Percentiles rank a stretch among this genome's conserved stretches.
phyloP scores from a whole-genome alignment of 1,140 invertebrate genomes.

The Drosophila bipectinata region DNA sequence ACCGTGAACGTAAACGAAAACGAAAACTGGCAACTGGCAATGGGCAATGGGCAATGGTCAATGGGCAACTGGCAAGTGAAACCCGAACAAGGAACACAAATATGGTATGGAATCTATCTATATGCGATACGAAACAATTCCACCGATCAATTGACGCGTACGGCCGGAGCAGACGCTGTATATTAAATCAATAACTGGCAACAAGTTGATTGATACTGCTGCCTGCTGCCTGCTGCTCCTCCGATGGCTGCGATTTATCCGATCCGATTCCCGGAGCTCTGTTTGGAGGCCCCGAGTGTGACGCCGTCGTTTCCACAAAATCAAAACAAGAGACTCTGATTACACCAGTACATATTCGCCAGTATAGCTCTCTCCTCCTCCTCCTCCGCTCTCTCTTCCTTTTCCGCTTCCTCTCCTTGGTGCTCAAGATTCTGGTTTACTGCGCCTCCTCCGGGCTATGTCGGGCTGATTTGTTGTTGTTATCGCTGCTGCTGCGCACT shows the following conservation, averaged over 20 bases:
- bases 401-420: not conserved
- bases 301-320: conserved; percentile 10
- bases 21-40: not conserved
- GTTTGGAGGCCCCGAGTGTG: not conserved
- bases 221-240: not conserved
- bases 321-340: conserved; percentile 34
- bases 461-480: conserved; percentile 3
- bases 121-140: not conserved
- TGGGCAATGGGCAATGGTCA: no score
- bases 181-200: conserved; percentile 35
- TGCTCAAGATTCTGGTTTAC: not conserved
- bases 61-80: no score
- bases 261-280: conserved; percentile 1
- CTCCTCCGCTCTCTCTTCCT: not conserved
- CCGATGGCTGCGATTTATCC: not conserved
- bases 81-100: not conserved
- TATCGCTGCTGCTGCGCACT: conserved; percentile 38
- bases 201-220: conserved; percentile 49
- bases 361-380: conserved; percentile 2
- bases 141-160: not conserved
- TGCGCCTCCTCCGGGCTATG: conserved; percentile 7
- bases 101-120: conserved; percentile 1
- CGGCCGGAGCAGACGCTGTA: not conserved
- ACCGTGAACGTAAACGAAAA: conserved; percentile 1
- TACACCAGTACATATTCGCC: conserved; percentile 7